phyloP scores from a whole-genome alignment of 2,797 vertebrate genomes.

The Ptychobarbus kaznakovi region DNA sequence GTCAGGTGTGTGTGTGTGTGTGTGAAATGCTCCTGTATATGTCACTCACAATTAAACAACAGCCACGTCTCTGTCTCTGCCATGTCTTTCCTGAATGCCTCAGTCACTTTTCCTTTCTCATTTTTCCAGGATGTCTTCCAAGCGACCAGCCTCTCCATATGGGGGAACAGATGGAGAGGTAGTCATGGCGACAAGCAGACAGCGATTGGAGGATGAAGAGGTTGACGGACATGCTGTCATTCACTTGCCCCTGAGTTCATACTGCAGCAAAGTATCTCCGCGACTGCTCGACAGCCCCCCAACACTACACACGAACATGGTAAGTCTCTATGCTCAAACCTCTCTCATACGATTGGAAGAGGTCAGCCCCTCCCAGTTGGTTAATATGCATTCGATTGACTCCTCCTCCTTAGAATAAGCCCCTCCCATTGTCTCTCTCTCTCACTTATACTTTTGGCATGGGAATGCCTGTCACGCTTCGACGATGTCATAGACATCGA shows the following conservation, averaged over 20 bases:
- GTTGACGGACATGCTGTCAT: slow-evolving; percentile 94
- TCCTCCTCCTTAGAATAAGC: neutral
- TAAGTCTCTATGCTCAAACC: slow-evolving; percentile 60
- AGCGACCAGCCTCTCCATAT: slow-evolving; percentile 99
- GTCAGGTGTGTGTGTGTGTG: slow-evolving; percentile 39
- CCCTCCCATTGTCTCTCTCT: slow-evolving; percentile 4
- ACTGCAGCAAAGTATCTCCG: slow-evolving; percentile 94
- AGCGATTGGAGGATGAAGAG: slow-evolving; percentile 98
- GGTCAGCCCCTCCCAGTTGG: slow-evolving; percentile 18
- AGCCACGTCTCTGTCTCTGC: slow-evolving; percentile 83
- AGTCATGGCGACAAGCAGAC: slow-evolving; percentile 99
- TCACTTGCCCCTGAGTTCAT: slow-evolving; percentile 98
- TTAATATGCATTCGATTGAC: neutral
- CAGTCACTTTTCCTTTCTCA: slow-evolving; percentile 80
- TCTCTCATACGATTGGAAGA: neutral
- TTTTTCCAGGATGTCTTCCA: slow-evolving; percentile 99
- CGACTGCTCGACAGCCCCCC: slow-evolving; percentile 92
- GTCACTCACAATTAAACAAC: slow-evolving; percentile 89
- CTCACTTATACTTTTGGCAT: slow-evolving; percentile 20
- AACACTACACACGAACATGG: slow-evolving; percentile 85
- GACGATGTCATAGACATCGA: slow-evolving; percentile 21
- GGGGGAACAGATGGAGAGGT: slow-evolving; percentile 99
- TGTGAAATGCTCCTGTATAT: slow-evolving; percentile 60
- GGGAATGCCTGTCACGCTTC: slow-evolving; percentile 39
- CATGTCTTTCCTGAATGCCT: slow-evolving; percentile 86